These are phyloP conservation scores for Sebastiscus tertius DNA, from an alignment of 2,797 vertebrate genomes.

Conservation along the genomic window DNA sequence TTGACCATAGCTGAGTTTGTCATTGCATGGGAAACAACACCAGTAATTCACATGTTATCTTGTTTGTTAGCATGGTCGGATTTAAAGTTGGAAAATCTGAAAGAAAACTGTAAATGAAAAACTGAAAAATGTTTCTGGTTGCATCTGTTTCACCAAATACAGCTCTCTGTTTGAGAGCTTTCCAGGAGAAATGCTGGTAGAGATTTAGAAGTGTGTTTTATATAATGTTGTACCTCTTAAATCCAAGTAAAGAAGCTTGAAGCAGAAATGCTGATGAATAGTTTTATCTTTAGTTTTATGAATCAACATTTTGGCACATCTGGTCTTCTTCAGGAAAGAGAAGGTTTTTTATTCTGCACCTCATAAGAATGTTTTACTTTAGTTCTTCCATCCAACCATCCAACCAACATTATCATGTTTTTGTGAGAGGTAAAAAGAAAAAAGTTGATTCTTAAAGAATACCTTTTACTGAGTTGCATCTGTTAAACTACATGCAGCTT, in stretches of 20 bases:
- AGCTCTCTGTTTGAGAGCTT: not conserved
- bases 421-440: not conserved
- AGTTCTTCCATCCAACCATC: not conserved
- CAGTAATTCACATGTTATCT: not conserved
- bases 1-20: not conserved
- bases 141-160: not conserved
- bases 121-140: not conserved
- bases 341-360: not conserved
- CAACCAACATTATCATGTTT: not conserved
- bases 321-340: not conserved
- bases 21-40: not conserved
- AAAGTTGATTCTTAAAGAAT: not conserved
- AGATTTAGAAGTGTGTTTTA: not conserved
- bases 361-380: not conserved
- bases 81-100: not conserved
- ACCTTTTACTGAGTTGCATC: not conserved
- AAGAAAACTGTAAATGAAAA: too few relatives aligned
- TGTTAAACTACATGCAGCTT: not conserved
- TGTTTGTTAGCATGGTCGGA: not conserved
- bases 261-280: not conserved
- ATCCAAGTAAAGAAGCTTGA: not conserved
- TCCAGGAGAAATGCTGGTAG: not conserved
- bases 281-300: not conserved
- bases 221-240: not conserved
- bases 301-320: not conserved